These are phyloP conservation scores for Halisarca cf. caerulea DNA, from an alignment of 37 sponge, comb jelly and placozoan genomes.

Conservation along the genomic window DNA sequence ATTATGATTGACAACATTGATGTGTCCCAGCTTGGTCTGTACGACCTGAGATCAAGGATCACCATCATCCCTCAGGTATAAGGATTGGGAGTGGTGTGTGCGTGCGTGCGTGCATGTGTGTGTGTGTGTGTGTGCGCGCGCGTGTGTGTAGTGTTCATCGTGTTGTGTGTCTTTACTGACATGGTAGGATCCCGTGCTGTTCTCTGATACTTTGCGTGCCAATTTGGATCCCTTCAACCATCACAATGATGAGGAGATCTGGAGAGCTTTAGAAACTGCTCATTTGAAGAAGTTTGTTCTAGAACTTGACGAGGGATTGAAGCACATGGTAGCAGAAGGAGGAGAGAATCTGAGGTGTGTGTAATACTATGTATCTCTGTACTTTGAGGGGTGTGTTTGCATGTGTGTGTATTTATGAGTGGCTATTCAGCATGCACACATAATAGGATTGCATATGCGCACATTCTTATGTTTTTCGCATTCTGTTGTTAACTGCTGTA, in stretches of 20 bases:
- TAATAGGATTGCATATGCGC: too few species aligned
- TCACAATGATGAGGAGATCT: conserved; percentile 79
- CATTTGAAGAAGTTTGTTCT: conserved; percentile 76
- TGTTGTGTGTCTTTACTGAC: too few species aligned
- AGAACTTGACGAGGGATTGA: conserved; percentile 56
- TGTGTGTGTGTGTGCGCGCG: too few species aligned
- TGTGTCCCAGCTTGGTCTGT: conserved; percentile 75
- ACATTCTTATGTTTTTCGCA: too few species aligned
- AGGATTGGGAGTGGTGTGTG: not conserved
- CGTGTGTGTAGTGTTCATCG: too few species aligned
- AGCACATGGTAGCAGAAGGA: conserved; percentile 83
- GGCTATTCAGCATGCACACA: too few species aligned
- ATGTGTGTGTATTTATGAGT: too few species aligned
- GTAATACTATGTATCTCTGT: not conserved
- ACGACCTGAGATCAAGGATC: conserved; percentile 84
- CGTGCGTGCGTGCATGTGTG: too few species aligned
- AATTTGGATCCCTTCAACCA: conserved; percentile 91
- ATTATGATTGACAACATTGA: conserved; percentile 79
- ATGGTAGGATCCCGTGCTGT: conserved; percentile 88
- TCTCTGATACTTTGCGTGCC: conserved; percentile 82
- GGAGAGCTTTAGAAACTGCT: conserved; percentile 85
- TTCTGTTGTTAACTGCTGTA: conserved; percentile 20
- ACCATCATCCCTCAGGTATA: conserved; percentile 94
- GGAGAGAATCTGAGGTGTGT: conserved; percentile 90
- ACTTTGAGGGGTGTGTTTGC: not conserved